Evolutionary conservation across 2,113 vertebrate genomes (phyloP), one percentile per base, ranked within the genome.

Genomic region (Psittacus erithacus): DNA sequence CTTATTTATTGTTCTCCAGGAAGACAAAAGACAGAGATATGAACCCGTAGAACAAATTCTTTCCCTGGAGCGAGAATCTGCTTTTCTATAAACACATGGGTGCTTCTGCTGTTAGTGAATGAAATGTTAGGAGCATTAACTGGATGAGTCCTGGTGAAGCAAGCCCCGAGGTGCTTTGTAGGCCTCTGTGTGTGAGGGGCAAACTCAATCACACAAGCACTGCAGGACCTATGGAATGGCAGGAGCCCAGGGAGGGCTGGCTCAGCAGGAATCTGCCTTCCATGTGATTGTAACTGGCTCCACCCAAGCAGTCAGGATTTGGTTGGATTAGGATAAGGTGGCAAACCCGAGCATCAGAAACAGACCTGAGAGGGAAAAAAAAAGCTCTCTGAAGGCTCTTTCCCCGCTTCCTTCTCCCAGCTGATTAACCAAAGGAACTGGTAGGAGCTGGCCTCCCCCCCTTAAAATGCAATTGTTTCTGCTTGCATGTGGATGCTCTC

Each of bases 211-310:
- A 31, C n/a, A 16, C 4, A 19, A 23, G 31, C 33, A 8, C 1
- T 12, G 39, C 17, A 55, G 82, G 73, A 64, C n/a, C 63, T 49
- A 7, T 1, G 10, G 53, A 7, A 31, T 2, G 25, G 62, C 76
- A 91, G 83, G 23, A 86, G 23, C 25, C 11, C 0, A 5, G 22
- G 81, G 27, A 67, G 35, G 17, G 15, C 8, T 33, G 62, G 49
- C 20, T 52, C 33, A 10, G 64, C 57, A n/a, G 31, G 25, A 68
- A 19, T 38, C 33, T 77, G 24, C 49, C 68, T 7, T 1, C 25
- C 13, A 3, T 0, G 1, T 27, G 44, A 3, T 5, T 17, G 15
- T 10, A 35, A 43, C 63, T 17, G 46, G 7, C 27, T 52, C 70
- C 55, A 55, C 18, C 33, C 64, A 69, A 38, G 41, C 46, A 33